phyloP scores from a whole-genome alignment of 2,113 vertebrate species.

The Silurus meridionalis region DNA sequence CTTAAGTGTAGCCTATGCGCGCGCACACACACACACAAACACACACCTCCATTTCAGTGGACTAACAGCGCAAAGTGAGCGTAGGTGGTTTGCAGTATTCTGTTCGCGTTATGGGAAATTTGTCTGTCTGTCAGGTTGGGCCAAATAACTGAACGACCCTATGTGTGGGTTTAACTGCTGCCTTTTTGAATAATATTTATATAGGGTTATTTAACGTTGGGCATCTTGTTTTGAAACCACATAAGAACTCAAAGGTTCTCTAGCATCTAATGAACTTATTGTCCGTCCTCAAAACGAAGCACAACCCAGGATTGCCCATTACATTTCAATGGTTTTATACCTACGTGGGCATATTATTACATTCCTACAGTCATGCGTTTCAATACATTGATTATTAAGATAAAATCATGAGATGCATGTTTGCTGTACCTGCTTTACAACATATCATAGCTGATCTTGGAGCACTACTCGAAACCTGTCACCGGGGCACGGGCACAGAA shows the following conservation, averaged over 20 bases:
- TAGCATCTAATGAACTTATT: background rate
- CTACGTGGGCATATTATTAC: background rate
- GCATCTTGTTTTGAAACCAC: background rate
- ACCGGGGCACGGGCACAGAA: background rate
- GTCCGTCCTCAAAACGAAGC: background rate
- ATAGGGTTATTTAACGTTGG: background rate
- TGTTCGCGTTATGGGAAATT: constrained; percentile 22
- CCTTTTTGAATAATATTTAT: background rate
- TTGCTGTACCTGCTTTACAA: background rate
- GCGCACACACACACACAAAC: background rate
- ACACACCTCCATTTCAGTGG: background rate
- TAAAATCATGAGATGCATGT: background rate
- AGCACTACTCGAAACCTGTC: background rate
- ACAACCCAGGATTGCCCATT: background rate
- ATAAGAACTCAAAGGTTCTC: background rate
- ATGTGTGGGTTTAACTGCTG: background rate
- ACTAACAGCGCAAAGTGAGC: constrained; percentile 17
- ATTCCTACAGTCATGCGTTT: background rate
- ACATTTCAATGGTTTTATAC: background rate
- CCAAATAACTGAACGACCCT: background rate
- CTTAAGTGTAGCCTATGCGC: background rate
- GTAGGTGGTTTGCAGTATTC: constrained; percentile 16
- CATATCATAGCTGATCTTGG: background rate
- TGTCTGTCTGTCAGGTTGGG: background rate
- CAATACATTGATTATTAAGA: background rate